These are phyloP conservation scores for Helicoverpa armigera DNA, from an alignment of 1,140 invertebrate species.

Conservation along the genomic window DNA sequence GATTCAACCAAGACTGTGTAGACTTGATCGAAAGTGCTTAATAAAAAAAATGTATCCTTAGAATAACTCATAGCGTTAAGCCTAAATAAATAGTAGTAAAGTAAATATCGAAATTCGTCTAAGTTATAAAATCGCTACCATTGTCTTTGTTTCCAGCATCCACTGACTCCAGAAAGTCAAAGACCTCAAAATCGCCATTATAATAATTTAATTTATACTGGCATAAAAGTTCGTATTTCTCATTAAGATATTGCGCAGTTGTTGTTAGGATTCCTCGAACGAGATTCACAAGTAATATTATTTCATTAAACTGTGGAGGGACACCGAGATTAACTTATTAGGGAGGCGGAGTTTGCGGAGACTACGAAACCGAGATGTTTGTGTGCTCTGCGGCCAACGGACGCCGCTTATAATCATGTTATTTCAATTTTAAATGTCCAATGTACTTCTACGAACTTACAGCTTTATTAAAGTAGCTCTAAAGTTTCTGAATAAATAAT, in stretches of 20 bases:
- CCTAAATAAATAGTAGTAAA: no score
- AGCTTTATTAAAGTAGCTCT: neutral
- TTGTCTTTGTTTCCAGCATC: no score
- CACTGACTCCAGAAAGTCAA: no score
- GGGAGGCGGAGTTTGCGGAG: neutral
- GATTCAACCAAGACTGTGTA: no score
- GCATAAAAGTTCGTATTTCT: neutral
- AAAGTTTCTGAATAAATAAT: neutral
- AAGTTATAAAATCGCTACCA: no score
- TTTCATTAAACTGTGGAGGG: constrained; percentile 32
- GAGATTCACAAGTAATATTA: constrained; percentile 35
- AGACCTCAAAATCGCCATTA: no score
- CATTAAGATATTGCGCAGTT: neutral
- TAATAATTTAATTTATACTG: no score
- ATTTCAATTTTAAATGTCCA: constrained; percentile 10
- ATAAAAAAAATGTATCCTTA: no score
- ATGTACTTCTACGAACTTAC: constrained; percentile 4
- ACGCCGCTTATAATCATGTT: neutral
- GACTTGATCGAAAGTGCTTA: no score
- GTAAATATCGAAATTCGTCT: no score
- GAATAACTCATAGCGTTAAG: no score
- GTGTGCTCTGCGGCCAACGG: neutral
- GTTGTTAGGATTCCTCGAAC: constrained; percentile 4
- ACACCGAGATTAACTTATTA: constrained; percentile 33
- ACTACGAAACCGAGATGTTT: neutral